These are phyloP conservation scores for Altica lythri DNA, from an alignment of 2,888 invertebrate species.

Conservation along the genomic window DNA sequence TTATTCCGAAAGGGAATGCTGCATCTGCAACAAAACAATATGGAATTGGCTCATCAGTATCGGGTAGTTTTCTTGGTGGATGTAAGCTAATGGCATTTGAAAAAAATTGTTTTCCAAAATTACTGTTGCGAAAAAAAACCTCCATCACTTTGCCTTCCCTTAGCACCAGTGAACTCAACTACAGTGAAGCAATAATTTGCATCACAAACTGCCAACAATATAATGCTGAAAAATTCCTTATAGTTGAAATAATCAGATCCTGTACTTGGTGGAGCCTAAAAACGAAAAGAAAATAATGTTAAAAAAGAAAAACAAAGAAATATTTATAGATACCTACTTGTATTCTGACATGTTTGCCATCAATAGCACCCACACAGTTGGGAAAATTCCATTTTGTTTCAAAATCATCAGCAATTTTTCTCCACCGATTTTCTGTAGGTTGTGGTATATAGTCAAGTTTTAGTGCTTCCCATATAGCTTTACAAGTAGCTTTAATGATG, in stretches of 20 bases:
- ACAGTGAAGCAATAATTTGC: slow-evolving; percentile 28
- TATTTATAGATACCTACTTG: not conserved
- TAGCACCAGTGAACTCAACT: slow-evolving; percentile 32
- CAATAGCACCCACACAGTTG: too few species aligned
- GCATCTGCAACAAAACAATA: slow-evolving; percentile 13
- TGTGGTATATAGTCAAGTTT: slow-evolving; percentile 17
- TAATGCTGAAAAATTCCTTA: slow-evolving; percentile 23
- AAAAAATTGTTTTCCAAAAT: slow-evolving; percentile 25
- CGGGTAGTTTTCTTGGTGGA: not conserved
- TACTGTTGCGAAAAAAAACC: slow-evolving; percentile 24
- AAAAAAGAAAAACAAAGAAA: not conserved
- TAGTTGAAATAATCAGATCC: slow-evolving; percentile 1
- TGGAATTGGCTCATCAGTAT: not conserved
- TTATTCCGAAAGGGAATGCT: slow-evolving; percentile 5
- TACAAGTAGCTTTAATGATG: slow-evolving; percentile 34
- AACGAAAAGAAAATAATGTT: slow-evolving; percentile 1
- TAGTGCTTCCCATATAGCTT: slow-evolving; percentile 14
- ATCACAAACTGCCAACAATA: slow-evolving; percentile 31
- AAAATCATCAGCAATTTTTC: slow-evolving; percentile 29
- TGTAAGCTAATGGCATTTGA: not conserved
- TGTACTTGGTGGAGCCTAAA: slow-evolving; percentile 28
- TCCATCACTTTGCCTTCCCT: slow-evolving; percentile 28
- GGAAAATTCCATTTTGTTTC: slow-evolving; percentile 22
- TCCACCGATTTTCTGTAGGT: slow-evolving; percentile 29
- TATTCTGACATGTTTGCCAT: slow-evolving; percentile 30